phyloP scores from a whole-genome alignment of 1,140 invertebrate genomes.

The Gerris buenoi region DNA sequence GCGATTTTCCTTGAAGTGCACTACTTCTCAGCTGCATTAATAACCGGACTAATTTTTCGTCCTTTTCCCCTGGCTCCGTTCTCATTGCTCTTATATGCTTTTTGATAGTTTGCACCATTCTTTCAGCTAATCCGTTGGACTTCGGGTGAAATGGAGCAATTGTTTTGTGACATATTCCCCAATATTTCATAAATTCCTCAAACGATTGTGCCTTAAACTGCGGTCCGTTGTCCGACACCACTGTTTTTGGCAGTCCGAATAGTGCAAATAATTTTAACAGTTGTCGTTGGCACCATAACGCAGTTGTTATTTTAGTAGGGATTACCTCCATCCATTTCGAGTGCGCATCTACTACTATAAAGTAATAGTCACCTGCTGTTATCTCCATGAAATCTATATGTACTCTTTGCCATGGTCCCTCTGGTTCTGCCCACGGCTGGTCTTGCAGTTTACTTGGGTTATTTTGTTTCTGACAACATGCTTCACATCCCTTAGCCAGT shows the following conservation, averaged over 20 bases:
- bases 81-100: background rate
- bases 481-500: background rate
- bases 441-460: background rate
- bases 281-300: background rate
- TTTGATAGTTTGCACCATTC: background rate
- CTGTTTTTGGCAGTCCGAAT: background rate
- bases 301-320: slow-evolving; percentile 2
- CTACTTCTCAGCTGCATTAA: background rate
- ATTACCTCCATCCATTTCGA: slow-evolving; percentile 11
- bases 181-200: background rate
- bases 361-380: background rate
- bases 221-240: background rate
- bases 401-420: slow-evolving; percentile 3
- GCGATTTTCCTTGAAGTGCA: background rate
- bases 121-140: background rate
- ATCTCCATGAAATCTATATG: slow-evolving; percentile 5
- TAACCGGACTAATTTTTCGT: background rate
- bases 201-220: background rate
- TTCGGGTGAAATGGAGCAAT: background rate
- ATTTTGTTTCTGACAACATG: background rate
- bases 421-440: slow-evolving; percentile 1
- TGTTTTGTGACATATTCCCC: background rate
- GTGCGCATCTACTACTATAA: slow-evolving; percentile 6
- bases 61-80: background rate
- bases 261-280: background rate